Evolutionary conservation across 2,888 invertebrate genomes (phyloP).

Genomic region (Philereme transversata): DNA sequence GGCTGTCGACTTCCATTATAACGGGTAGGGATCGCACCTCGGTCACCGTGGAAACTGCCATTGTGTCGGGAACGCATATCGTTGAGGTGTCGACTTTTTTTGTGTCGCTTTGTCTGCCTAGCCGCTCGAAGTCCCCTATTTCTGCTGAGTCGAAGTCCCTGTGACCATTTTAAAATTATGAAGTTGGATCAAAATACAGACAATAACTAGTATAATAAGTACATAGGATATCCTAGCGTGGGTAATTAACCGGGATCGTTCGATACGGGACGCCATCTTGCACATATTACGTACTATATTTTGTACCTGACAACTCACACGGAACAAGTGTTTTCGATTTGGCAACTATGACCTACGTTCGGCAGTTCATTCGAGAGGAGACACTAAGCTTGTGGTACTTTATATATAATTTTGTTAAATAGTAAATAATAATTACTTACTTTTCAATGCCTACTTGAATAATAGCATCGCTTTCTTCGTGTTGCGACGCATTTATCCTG

Average conservation of each 20-base stretch:
- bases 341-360: too few species aligned
- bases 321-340: too few species aligned
- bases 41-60: constrained; percentile 82
- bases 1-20: constrained; percentile 56
- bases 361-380: too few species aligned
- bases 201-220: too few species aligned
- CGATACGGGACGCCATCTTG: too few species aligned
- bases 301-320: too few species aligned
- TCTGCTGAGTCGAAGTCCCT: constrained; percentile 92
- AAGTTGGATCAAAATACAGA: too few species aligned
- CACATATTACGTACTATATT: too few species aligned
- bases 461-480: constrained; percentile 64
- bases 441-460: constrained; percentile 75
- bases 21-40: constrained; percentile 80
- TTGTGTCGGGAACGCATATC: constrained; percentile 72
- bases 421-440: constrained; percentile 50
- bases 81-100: constrained; percentile 69
- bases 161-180: constrained; percentile 25
- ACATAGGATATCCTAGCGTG: too few species aligned
- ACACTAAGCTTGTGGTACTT: too few species aligned
- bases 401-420: too few species aligned
- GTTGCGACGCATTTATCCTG: constrained; percentile 62
- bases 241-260: too few species aligned
- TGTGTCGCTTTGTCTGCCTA: constrained; percentile 85
- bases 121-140: constrained; percentile 92